A percentile compares a stretch with the other conserved stretches of the same genome.
These are phyloP conservation scores for Ochotona curzoniae DNA, from an alignment of 2,113 vertebrate species.

Conservation along the genomic window DNA sequence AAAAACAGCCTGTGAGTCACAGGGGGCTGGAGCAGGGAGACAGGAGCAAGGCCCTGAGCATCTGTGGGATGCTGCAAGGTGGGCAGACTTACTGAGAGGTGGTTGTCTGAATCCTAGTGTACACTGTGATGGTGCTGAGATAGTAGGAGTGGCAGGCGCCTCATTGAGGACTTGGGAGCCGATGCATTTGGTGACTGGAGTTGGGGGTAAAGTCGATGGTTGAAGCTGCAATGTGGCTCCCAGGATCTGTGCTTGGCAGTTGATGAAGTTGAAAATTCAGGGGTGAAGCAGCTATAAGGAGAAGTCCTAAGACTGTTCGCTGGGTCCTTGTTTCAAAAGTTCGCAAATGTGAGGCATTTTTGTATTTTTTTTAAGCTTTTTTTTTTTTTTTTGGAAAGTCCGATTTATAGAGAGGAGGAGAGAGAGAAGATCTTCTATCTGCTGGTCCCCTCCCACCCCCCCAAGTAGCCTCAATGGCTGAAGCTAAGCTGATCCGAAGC, in stretches of 20 bases:
- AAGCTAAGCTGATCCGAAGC: too few relatives aligned
- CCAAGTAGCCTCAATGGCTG: too few relatives aligned
- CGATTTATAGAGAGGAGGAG: too few relatives aligned
- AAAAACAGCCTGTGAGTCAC: neutral
- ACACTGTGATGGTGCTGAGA: neutral
- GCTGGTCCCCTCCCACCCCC: neutral
- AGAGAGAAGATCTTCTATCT: too few relatives aligned
- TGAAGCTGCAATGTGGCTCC: neutral
- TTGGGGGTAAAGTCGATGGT: neutral
- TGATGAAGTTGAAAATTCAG: neutral
- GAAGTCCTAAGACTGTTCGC: neutral
- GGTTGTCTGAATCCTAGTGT: accelerated
- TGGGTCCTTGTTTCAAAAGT: neutral
- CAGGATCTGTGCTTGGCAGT: neutral
- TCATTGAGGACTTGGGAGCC: neutral
- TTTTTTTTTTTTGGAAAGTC: neutral
- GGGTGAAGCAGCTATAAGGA: neutral
- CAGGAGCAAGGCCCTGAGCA: neutral
- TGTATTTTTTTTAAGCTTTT: slow-evolving; percentile 1
- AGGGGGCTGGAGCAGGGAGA: neutral
- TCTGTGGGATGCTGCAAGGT: neutral
- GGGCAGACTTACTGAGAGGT: neutral
- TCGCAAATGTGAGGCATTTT: neutral
- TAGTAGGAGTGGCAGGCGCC: neutral
- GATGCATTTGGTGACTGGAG: neutral